These are phyloP conservation scores for Mormyrus lacerda DNA, from an alignment of 2,113 vertebrate species.

Conservation along the genomic window DNA sequence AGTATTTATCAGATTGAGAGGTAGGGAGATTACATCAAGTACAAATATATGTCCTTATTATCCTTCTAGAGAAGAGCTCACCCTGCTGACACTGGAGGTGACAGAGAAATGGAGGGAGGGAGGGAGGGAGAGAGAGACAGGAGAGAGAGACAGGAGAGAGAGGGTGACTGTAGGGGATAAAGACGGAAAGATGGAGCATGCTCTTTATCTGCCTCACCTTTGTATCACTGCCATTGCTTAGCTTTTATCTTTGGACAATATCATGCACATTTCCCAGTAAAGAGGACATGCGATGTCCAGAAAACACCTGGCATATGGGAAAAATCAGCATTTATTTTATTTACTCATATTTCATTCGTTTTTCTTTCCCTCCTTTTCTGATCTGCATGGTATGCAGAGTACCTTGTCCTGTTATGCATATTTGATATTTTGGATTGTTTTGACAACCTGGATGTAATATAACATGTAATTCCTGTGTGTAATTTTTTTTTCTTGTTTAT, in stretches of 20 bases:
- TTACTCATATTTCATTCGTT: background rate
- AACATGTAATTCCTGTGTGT: background rate
- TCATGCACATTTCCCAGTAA: background rate
- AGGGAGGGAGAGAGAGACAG: background rate
- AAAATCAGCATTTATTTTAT: background rate
- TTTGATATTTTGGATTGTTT: background rate
- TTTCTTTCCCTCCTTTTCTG: background rate
- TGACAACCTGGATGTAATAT: background rate
- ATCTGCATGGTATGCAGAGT: background rate
- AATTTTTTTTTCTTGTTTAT: background rate
- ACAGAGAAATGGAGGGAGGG: slow-evolving; percentile 4
- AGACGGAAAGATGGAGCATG: background rate
- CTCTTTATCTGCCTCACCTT: background rate
- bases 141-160: slow-evolving; percentile 6
- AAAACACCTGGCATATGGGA: background rate
- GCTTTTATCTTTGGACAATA: background rate
- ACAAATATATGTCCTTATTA: slow-evolving; percentile 61
- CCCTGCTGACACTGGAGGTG: slow-evolving; percentile 49
- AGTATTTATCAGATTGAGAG: slow-evolving; percentile 59
- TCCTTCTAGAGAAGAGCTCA: slow-evolving; percentile 48
- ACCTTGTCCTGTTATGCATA: background rate
- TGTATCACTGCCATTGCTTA: background rate
- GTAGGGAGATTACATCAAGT: slow-evolving; percentile 53
- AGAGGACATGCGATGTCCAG: background rate
- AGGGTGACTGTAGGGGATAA: background rate